phyloP scores from a whole-genome alignment of 2,797 vertebrate genomes.

The Lepus townsendii region DNA sequence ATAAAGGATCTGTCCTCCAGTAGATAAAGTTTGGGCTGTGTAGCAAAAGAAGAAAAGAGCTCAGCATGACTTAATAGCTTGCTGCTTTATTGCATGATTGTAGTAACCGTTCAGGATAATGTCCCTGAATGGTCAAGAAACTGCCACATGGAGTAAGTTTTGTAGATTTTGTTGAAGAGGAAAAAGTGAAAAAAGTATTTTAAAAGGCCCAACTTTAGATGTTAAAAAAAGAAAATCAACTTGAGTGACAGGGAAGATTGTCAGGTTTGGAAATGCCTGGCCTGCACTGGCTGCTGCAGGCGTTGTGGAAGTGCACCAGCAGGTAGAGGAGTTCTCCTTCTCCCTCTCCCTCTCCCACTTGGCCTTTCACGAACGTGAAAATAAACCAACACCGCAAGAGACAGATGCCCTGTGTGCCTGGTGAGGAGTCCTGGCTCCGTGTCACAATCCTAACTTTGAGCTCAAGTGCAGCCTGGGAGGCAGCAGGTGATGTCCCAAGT shows the following conservation, averaged over 20 bases:
- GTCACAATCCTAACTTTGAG: no score
- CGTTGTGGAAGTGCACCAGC: no score
- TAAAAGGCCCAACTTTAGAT: slow-evolving; percentile 35
- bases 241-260: neutral
- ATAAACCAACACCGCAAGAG: no score
- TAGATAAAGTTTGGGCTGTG: neutral
- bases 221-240: slow-evolving; percentile 3
- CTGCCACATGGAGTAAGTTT: slow-evolving; percentile 20
- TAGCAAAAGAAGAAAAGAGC: slow-evolving; percentile 10
- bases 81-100: neutral
- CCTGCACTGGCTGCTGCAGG: no score
- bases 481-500: no score
- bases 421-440: no score
- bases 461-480: no score
- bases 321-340: no score
- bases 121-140: slow-evolving; percentile 1
- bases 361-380: no score
- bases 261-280: neutral
- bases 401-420: no score
- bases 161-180: slow-evolving; percentile 60
- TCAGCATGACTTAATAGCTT: neutral
- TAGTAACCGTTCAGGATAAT: neutral
- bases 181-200: neutral
- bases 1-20: neutral
- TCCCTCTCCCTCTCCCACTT: no score